phyloP scores from a whole-genome alignment of 2,888 invertebrate species.

The Chrysodeixis includens region DNA sequence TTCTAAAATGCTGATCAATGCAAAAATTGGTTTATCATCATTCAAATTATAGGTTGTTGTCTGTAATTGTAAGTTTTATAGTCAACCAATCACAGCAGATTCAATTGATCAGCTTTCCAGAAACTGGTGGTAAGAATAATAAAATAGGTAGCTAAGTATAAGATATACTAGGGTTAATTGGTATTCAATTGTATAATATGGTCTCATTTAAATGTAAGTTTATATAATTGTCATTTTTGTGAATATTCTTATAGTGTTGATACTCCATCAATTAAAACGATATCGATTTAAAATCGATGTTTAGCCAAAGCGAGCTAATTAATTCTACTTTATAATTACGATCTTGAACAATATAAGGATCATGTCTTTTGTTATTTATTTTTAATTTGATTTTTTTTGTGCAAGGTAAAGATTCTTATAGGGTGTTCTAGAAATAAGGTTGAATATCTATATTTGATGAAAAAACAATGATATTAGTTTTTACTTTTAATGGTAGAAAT shows the following conservation, averaged over 20 bases:
- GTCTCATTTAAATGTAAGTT: slow-evolving; percentile 60
- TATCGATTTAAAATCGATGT: slow-evolving; percentile 56
- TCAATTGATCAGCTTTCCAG: no score
- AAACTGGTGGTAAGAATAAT: no score
- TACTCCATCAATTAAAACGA: slow-evolving; percentile 32
- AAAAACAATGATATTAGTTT: background rate
- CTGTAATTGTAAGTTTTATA: no score
- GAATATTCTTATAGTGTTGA: slow-evolving; percentile 35
- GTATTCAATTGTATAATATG: slow-evolving; percentile 60
- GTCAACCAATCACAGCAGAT: no score
- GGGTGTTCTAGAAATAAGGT: background rate
- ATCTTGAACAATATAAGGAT: slow-evolving; percentile 49
- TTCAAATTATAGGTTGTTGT: no score
- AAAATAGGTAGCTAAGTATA: slow-evolving; percentile 51
- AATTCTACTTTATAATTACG: slow-evolving; percentile 22
- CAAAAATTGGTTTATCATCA: no score
- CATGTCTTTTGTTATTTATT: slow-evolving; percentile 55
- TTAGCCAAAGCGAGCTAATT: slow-evolving; percentile 55
- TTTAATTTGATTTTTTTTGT: slow-evolving; percentile 27
- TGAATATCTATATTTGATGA: background rate
- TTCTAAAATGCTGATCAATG: no score
- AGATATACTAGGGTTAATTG: slow-evolving; percentile 45
- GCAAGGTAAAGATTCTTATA: background rate
- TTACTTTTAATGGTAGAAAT: background rate
- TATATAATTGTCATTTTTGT: slow-evolving; percentile 39